Evolutionary conservation across 2,113 vertebrate species (phyloP).

Genomic region (Tetrao urogallus): DNA sequence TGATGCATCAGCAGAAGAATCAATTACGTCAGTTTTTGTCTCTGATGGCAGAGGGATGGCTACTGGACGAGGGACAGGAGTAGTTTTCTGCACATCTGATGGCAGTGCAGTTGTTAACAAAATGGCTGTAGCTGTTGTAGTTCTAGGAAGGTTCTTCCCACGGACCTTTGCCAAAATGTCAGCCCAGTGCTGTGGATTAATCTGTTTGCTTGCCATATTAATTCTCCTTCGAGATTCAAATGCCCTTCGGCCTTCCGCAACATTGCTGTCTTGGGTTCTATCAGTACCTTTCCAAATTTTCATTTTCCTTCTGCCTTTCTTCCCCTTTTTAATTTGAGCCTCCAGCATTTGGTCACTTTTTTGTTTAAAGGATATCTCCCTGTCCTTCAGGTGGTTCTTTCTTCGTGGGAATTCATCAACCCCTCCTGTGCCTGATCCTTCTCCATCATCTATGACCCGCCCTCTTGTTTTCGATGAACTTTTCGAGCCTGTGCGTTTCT

Average conservation of each 20-base stretch:
- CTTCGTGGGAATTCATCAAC: constrained; percentile 14
- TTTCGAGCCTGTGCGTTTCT: constrained; percentile 78
- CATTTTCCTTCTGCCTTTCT: constrained; percentile 72
- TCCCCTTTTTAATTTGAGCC: constrained; percentile 36
- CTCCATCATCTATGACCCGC: constrained; percentile 67
- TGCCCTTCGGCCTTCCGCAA: constrained; percentile 76
- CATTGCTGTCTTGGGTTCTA: constrained; percentile 54
- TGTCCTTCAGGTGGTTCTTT: constrained; percentile 37
- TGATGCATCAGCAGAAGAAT: constrained; percentile 68
- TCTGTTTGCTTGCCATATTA: constrained; percentile 84
- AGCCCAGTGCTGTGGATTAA: constrained; percentile 90
- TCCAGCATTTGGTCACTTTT: background rate
- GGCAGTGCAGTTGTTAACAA: background rate
- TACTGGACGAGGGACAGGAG: background rate
- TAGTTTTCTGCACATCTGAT: background rate
- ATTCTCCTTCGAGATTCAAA: constrained; percentile 81
- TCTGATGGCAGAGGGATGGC: background rate
- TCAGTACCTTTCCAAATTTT: constrained; percentile 70
- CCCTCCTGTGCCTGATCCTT: constrained; percentile 79
- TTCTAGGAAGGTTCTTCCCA: constrained; percentile 74
- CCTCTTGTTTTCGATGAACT: constrained; percentile 70
- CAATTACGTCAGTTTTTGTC: constrained; percentile 15
- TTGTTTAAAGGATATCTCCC: constrained; percentile 38
- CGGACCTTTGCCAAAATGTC: constrained; percentile 90
- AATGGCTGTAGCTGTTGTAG: constrained; percentile 30